Conservation (phyloP, 2,888 invertebrate genomes). For the Drosophila demipolita region DNA sequence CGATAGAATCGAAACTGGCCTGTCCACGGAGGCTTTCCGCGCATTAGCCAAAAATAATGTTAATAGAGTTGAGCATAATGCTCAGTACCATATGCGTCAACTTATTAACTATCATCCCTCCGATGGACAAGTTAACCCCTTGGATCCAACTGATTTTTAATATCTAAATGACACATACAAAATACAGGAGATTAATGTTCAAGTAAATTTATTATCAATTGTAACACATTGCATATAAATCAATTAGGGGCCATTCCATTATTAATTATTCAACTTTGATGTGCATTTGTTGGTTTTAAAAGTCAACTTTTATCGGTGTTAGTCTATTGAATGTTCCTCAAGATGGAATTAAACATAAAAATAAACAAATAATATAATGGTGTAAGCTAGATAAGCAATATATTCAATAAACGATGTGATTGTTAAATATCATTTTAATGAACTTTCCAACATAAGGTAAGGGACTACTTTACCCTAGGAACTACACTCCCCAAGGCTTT, state of each 20-base stretch:
- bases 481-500: background rate
- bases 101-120: slow-evolving; percentile 59
- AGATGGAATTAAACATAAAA: background rate
- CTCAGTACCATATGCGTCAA: slow-evolving; percentile 52
- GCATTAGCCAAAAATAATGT: slow-evolving; percentile 62
- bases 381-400: background rate
- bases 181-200: background rate
- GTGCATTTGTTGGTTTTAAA: slow-evolving; percentile 33
- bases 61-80: slow-evolving; percentile 77
- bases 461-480: background rate
- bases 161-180: background rate
- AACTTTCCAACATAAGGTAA: background rate
- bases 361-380: background rate
- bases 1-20: slow-evolving; percentile 63
- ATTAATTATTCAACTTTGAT: slow-evolving; percentile 14
- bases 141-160: slow-evolving; percentile 49
- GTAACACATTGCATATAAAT: background rate
- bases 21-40: slow-evolving; percentile 82
- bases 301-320: background rate
- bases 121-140: slow-evolving; percentile 74
- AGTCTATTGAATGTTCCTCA: background rate
- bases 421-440: background rate
- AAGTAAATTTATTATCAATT: slow-evolving; percentile 20
- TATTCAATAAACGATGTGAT: background rate
- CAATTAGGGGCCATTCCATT: background rate